Base-by-base conservation (phyloP, 2,888 invertebrate species). In the Melinopterus prodromus region DNA sequence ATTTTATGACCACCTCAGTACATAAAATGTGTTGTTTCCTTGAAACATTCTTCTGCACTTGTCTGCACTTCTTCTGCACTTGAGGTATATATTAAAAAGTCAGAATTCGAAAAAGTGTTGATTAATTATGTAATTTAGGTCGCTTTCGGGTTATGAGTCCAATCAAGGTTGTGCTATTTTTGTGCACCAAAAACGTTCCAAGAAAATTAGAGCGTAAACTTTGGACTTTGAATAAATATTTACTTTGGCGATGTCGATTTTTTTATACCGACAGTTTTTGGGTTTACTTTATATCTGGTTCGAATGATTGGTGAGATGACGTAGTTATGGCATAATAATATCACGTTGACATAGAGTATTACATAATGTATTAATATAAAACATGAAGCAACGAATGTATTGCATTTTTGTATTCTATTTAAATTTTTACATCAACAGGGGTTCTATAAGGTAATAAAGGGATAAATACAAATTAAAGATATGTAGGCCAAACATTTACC, bases 111-210 rank as follows among this genome's bases (percentile, higher is more conserved):
- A 53, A 53, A 53, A 9, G 53, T 53, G 12, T 9, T 53, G 12
- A 53, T 53, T 53, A 53, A 53, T 53, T 53, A 53, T 7, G 9
- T 7, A 53, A 9, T 53, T 53, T 9, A 53, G 53, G 53, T 53
- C 12, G 53, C 7, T 53, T 53, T 53, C 53, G 53, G 7, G 12
- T 53, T 53, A 53, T 53, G 53, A 12, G 12, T 53, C 9, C 12
- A 53, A 53, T 53, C 53, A 53, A 53, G 53, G 53, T 53, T 53
- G 53, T 53, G 53, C 53, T 53, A 53, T 53, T 53, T 53, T 53
- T 53, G 53, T 53, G 53, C 7, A 12, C 53, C 53, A 53, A 53
- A 53, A 53, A 53, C 12, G 53, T 53, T 53, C 53, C 53, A 53
- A 53, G 53, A 53, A 53, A 53, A 53, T 7, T 53, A 53, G 53